A percentile compares a stretch with the other conserved stretches of the same genome.
phyloP scores from a whole-genome alignment of 2,797 vertebrate genomes.

The Sphenodon punctatus region DNA sequence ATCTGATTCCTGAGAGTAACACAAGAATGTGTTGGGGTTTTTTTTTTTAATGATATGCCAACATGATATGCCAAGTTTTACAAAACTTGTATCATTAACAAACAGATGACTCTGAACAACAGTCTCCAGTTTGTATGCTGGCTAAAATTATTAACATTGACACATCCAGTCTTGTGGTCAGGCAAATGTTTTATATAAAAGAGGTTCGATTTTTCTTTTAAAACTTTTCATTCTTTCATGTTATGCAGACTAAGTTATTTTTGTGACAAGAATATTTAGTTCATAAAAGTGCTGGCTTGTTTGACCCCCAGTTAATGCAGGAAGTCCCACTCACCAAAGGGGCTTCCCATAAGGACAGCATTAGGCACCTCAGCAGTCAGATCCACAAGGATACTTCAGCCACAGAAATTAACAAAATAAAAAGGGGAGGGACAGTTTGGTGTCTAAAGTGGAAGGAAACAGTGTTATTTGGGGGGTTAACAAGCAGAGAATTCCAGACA shows the following conservation, averaged over 20 bases:
- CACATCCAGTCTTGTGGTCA: conserved; percentile 48
- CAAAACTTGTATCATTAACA: conserved; percentile 67
- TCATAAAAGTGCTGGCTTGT: conserved; percentile 21
- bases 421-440: conserved; percentile 3
- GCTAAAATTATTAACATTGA: conserved; percentile 25
- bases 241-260: conserved; percentile 21
- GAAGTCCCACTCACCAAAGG: background rate
- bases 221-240: background rate
- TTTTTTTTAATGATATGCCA: conserved; percentile 53
- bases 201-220: conserved; percentile 17
- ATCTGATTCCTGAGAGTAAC: no score
- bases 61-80: conserved; percentile 61
- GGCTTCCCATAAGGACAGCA: conserved; percentile 1
- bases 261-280: background rate
- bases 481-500: background rate
- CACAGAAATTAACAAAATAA: background rate
- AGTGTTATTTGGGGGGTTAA: background rate
- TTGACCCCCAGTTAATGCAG: background rate
- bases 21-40: background rate
- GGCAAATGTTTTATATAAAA: conserved; percentile 26
- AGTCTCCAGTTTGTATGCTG: background rate
- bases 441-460: background rate
- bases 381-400: conserved; percentile 5
- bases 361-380: background rate
- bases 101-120: conserved; percentile 30